Evolutionary conservation across 1,140 invertebrate genomes (phyloP), one percentile per base, ranked within the genome.

Genomic region (Cherax destructor): DNA sequence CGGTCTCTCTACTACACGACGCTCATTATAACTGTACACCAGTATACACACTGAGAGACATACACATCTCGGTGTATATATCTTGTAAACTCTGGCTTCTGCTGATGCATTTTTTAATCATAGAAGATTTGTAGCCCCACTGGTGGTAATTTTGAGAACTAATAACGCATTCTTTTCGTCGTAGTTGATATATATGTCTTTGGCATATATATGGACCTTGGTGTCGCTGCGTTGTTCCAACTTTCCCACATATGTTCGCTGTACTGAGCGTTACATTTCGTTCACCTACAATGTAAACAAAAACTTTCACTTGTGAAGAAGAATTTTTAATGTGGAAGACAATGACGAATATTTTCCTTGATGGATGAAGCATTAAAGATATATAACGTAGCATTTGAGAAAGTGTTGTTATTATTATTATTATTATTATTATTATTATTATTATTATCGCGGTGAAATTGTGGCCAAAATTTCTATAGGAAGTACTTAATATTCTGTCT

Each of bases 371-470:
- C n/a, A 1, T n/a, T 41, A 41, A 24, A 16, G 3, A 16, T 78
- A n/a, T 78, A 16, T 21, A 13, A 24, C 11, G 21, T 78, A 78
- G 13, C 41, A 78, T 41, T n/a, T 21, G 21, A 18, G 21, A 24
- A 13, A 78, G 21, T 3, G 4, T 78, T 78, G 4, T 78, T 78
- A 78, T 78, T 78, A 78, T 78, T 78, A 78, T 78, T 78, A 78
- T 78, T 78, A 78, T 78, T 78, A 78, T 78, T 41, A 78, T 78
- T 78, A 78, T 78, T 78, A 78, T 78, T 78, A 78, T 78, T 78
- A 78, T 78, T 78, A 78, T 78, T 24, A 78, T 13, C 4, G 13
- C 13, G 21, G 13, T 24, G 76, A 13, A n/a, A 41, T 78, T 24
- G 41, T 47, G 16, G n/a, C 7, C 10, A n/a, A 24, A 24, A 21